Evolutionary conservation across 2,797 vertebrate genomes (phyloP).

Genomic region (Sebastes hopkinsi): DNA sequence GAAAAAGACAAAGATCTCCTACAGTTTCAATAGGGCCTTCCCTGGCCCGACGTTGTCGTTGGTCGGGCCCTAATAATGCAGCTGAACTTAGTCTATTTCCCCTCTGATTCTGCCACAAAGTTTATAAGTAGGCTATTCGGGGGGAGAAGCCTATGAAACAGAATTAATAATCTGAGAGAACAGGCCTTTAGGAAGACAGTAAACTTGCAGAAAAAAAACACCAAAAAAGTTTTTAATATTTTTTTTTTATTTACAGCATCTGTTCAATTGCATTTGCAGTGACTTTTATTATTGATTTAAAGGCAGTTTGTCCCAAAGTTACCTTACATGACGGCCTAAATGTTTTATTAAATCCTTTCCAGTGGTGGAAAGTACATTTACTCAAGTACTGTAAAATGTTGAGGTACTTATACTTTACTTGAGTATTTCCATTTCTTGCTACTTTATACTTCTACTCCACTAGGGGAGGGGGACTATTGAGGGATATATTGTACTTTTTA

Average conservation of each 20-base stretch:
- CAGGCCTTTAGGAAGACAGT: background rate
- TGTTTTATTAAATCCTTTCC: background rate
- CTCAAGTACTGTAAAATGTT: too few species aligned
- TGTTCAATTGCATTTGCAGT: background rate
- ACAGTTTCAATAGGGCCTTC: too few species aligned
- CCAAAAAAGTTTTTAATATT: background rate
- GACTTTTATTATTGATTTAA: background rate
- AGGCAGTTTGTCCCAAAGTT: background rate
- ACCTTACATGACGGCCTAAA: background rate
- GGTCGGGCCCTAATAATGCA: background rate
- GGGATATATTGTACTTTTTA: too few species aligned
- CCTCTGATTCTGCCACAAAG: background rate
- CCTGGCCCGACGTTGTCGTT: too few species aligned
- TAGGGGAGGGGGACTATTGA: too few species aligned
- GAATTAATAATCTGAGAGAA: background rate
- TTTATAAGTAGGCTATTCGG: background rate
- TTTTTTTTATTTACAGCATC: background rate
- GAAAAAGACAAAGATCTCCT: too few species aligned
- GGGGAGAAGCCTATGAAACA: background rate
- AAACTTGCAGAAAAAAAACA: background rate
- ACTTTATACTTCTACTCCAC: too few species aligned
- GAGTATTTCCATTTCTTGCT: too few species aligned
- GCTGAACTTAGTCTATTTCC: background rate
- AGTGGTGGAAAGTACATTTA: background rate
- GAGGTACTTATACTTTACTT: too few species aligned